A percentile compares a stretch with the other conserved stretches of the same genome.
These are phyloP conservation scores for Anguilla obscura DNA, from an alignment of 2,797 vertebrate species.

Conservation along the genomic window DNA sequence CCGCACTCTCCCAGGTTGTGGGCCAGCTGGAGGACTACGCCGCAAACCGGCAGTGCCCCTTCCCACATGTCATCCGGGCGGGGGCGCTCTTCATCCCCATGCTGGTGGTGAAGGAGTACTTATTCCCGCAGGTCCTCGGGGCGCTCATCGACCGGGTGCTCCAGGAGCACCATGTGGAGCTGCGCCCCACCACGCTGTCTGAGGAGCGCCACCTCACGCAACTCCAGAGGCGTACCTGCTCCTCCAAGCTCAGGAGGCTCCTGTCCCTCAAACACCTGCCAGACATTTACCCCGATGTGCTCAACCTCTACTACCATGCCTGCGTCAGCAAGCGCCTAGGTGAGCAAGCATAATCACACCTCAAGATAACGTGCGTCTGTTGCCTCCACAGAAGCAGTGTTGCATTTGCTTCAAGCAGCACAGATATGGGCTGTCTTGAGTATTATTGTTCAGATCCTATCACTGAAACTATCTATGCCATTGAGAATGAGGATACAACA, in stretches of 20 bases:
- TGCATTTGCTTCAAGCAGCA: neutral
- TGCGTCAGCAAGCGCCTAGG: constrained; percentile 82
- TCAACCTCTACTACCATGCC: constrained; percentile 84
- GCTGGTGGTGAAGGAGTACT: constrained; percentile 88
- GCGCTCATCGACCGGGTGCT: constrained; percentile 85
- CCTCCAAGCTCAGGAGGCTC: constrained; percentile 87
- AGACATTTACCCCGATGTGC: constrained; percentile 82
- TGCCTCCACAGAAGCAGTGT: neutral
- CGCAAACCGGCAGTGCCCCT: constrained; percentile 76
- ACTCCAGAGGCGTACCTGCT: constrained; percentile 80
- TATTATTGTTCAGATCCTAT: neutral
- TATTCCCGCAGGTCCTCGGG: constrained; percentile 82
- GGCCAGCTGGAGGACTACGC: constrained; percentile 77
- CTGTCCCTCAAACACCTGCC: constrained; percentile 91
- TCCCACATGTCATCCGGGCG: constrained; percentile 86
- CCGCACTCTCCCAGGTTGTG: constrained; percentile 70
- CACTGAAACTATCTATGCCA: neutral
- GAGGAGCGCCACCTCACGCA: constrained; percentile 89
- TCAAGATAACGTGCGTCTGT: neutral
- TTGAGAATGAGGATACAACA: neutral
- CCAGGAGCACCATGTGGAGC: constrained; percentile 88
- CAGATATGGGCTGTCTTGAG: neutral
- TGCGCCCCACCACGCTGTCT: constrained; percentile 90
- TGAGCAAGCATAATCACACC: constrained; percentile 63
- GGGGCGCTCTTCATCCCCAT: constrained; percentile 91